A percentile compares a stretch with the other conserved stretches of the same genome.
phyloP scores from a whole-genome alignment of 2,113 vertebrate genomes.

The Salvelinus fontinalis region DNA sequence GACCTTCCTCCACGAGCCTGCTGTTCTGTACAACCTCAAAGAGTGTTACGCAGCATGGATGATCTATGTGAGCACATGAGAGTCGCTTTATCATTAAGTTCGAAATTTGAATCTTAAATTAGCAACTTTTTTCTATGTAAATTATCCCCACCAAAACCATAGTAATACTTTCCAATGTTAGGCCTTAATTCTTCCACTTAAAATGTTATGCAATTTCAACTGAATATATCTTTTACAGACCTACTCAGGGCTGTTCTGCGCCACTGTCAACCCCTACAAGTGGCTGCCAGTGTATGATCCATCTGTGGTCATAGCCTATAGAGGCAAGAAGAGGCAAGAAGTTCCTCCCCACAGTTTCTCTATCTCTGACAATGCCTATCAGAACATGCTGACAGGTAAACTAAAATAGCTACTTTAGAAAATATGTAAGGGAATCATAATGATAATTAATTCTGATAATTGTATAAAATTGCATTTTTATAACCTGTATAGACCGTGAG shows the following conservation, averaged over 20 bases:
- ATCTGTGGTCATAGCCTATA: slow-evolving; percentile 72
- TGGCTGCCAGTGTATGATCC: slow-evolving; percentile 77
- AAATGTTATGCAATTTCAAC: too few species aligned
- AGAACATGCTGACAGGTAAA: slow-evolving; percentile 81
- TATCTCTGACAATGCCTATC: slow-evolving; percentile 83
- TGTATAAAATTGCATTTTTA: background rate
- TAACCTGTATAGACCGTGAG: slow-evolving; percentile 75
- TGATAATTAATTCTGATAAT: background rate
- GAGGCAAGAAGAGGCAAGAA: slow-evolving; percentile 81
- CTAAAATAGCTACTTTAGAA: background rate
- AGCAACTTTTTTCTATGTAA: too few species aligned
- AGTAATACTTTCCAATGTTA: too few species aligned
- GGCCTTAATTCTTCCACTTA: too few species aligned
- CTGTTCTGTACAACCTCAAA: slow-evolving; percentile 80
- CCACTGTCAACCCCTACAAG: slow-evolving; percentile 80
- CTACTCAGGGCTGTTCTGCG: slow-evolving; percentile 80
- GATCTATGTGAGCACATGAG: slow-evolving; percentile 74
- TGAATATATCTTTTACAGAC: slow-evolving; percentile 54
- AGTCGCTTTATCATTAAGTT: too few species aligned
- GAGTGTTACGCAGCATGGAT: slow-evolving; percentile 82
- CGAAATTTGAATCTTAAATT: too few species aligned
- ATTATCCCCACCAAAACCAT: too few species aligned
- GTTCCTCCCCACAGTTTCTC: slow-evolving; percentile 83
- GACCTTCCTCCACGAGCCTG: slow-evolving; percentile 76
- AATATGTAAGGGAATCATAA: background rate